Evolutionary conservation across 2,113 vertebrate species (phyloP).

Genomic region (Seriola aureovittata): DNA sequence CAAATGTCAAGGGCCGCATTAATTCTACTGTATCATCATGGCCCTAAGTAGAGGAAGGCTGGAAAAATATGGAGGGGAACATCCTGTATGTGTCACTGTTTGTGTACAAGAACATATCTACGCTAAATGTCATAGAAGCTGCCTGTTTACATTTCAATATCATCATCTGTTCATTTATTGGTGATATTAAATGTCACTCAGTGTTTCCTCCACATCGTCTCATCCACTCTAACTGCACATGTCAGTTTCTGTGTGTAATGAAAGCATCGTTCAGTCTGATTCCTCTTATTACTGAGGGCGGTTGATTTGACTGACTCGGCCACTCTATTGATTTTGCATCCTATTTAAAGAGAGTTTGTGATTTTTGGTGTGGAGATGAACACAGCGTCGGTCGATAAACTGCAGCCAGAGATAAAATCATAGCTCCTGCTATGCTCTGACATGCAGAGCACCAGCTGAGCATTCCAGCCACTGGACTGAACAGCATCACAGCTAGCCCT

Average conservation of each 20-base stretch:
- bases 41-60: constrained; percentile 2
- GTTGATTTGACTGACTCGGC: constrained; percentile 38
- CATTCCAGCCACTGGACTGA: neutral
- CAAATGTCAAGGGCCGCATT: constrained; percentile 58
- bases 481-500: neutral
- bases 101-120: neutral
- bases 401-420: constrained; percentile 26
- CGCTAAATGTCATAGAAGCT: constrained; percentile 8
- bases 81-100: neutral
- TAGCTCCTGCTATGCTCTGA: constrained; percentile 4
- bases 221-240: neutral
- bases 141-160: neutral
- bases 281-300: constrained; percentile 42
- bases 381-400: constrained; percentile 1
- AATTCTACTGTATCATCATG: constrained; percentile 18
- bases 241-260: constrained; percentile 26
- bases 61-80: constrained; percentile 17
- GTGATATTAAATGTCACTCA: constrained; percentile 24
- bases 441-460: constrained; percentile 18
- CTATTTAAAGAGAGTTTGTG: constrained; percentile 37
- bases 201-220: neutral
- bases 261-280: constrained; percentile 33
- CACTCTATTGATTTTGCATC: constrained; percentile 42
- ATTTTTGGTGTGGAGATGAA: constrained; percentile 12
- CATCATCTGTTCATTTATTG: constrained; percentile 20